These are phyloP conservation scores for Magallana ariakensis DNA, from an alignment of 1,140 invertebrate species.

Conservation along the genomic window DNA sequence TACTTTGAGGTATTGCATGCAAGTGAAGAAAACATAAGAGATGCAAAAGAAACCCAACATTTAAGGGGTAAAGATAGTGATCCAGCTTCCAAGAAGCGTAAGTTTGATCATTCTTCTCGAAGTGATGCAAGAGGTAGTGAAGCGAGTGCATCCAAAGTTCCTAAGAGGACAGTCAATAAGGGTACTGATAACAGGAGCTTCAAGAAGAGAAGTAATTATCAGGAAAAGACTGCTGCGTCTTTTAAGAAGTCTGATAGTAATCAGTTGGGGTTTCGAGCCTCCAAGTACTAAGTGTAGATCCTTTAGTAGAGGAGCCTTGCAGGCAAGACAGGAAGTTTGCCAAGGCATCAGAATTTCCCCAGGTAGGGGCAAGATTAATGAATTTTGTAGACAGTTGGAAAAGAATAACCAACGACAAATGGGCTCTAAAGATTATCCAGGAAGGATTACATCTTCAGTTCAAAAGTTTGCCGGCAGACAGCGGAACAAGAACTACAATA, in stretches of 20 bases:
- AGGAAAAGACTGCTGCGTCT: background rate
- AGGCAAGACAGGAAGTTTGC: background rate
- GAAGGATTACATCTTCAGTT: slow-evolving; percentile 24
- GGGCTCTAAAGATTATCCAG: background rate
- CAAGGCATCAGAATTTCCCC: background rate
- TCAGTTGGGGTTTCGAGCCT: background rate
- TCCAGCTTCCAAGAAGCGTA: background rate
- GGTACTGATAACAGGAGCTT: background rate
- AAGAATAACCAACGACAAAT: background rate
- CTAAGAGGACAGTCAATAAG: background rate
- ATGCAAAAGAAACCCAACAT: background rate
- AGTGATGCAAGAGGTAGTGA: background rate
- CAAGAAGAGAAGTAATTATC: background rate
- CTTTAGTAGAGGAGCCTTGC: background rate
- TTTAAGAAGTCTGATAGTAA: background rate
- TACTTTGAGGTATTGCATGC: background rate
- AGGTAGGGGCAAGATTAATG: slow-evolving; percentile 20
- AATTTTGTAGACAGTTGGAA: slow-evolving; percentile 27
- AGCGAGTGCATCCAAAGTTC: background rate
- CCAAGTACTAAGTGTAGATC: background rate
- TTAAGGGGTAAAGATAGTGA: background rate
- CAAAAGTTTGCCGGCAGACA: slow-evolving; percentile 2
- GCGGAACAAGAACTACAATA: background rate
- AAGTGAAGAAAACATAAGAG: background rate
- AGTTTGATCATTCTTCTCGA: background rate